A percentile compares a stretch with the other conserved stretches of the same genome.
Evolutionary conservation across 2,113 vertebrate species (phyloP).

Genomic region (Menidia beryllina): DNA sequence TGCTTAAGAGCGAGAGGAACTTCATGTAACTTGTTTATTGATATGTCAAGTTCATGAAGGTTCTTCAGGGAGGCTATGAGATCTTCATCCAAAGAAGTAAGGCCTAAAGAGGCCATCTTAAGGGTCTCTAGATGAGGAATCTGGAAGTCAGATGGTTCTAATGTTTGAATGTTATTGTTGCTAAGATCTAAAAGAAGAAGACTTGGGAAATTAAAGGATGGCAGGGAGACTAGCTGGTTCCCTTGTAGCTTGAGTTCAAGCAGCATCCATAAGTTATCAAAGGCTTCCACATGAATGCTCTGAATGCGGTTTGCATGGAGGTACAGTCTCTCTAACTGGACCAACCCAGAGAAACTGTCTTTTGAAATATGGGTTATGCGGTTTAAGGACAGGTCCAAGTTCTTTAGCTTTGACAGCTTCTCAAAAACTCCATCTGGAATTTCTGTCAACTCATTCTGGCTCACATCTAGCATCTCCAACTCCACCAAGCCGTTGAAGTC

Average conservation of each 20-base stretch:
- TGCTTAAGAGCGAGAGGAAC: conserved; percentile 80
- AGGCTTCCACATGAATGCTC: conserved; percentile 87
- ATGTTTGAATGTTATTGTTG: conserved; percentile 82
- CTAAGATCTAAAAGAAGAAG: conserved; percentile 92
- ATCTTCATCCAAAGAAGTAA: conserved; percentile 81
- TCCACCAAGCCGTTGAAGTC: conserved; percentile 83
- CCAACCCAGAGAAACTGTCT: conserved; percentile 88
- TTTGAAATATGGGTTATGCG: conserved; percentile 88
- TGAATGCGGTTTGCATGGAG: conserved; percentile 88
- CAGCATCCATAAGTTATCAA: conserved; percentile 84
- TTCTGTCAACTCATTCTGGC: conserved; percentile 87
- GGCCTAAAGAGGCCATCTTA: conserved; percentile 84
- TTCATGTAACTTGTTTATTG: conserved; percentile 85
- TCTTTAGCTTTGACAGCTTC: conserved; percentile 85
- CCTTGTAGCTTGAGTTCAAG: conserved; percentile 92
- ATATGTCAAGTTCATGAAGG: conserved; percentile 90
- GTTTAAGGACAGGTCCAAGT: conserved; percentile 91
- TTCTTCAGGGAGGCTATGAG: conserved; percentile 85
- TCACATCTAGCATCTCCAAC: conserved; percentile 89
- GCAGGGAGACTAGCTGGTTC: conserved; percentile 85
- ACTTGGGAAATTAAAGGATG: conserved; percentile 82
- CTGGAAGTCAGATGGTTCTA: conserved; percentile 79
- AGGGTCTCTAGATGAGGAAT: conserved; percentile 87
- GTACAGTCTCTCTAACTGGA: conserved; percentile 90
- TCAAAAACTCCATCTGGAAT: conserved; percentile 87